Base-by-base conservation (phyloP, 1,140 invertebrate genomes). In the Drosophila ambigua region DNA sequence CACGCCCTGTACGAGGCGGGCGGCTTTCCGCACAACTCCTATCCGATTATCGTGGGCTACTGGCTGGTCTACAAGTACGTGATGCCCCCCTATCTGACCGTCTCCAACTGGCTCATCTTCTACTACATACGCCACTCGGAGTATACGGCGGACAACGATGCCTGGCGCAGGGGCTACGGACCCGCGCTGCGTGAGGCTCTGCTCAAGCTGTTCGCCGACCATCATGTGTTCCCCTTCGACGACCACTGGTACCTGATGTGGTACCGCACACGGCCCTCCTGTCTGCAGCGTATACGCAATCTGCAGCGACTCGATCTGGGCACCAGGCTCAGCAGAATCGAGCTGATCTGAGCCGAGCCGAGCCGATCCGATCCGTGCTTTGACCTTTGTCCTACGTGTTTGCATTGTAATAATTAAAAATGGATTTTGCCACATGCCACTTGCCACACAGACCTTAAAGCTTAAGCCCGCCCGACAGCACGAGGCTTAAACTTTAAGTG, bases 321-420 rank as follows among this genome's bases (percentile, higher is more conserved):
- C 35, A 39, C 11, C 13, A 5, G 23, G 6, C 0, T 49, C 0
- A 31, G 0, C 6, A 1, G 3, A 4, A 2, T 9, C 2, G 1
- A 1, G 20, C 11, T 3, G 6, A 23, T 49, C 55, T 2, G 4
- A 26, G 20, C 28, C 35, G 6, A 53, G 20, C 39, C 39, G 20
- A 16, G 16, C 16, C 16, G 4, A 26, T 13, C 28, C 35, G 6
- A 53, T 35, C 39, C 39, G 20, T 16, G 1, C 16, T 16, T 16
- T 16, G 16, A 20, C 28, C n/a, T n/a, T n/a, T n/a, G n/a, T n/a
- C n/a, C 39, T 16, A 31, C 8, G 28, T 3, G 28, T 9, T 3
- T 31, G 8, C 8, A 9, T 31, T 31, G 8, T 31, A 77, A 72
- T 72, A 77, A 77, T 74, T 69, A 77, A 73, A 77, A 73, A 69